These are phyloP conservation scores for Megamerina dolium DNA, from an alignment of 2,888 invertebrate species.

Conservation along the genomic window DNA sequence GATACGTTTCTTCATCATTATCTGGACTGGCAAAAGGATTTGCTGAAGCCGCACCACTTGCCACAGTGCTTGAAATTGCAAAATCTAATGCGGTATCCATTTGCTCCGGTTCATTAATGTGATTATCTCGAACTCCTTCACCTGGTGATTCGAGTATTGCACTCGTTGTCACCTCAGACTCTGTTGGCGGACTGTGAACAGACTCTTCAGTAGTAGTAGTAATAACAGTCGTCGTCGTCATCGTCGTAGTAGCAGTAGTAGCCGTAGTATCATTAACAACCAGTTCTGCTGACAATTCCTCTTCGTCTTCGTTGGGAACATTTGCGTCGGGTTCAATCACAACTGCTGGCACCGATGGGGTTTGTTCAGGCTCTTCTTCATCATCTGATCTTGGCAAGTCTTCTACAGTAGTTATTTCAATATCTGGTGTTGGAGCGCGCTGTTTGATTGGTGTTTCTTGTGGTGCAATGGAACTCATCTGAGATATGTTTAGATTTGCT, in stretches of 20 bases:
- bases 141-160: conserved; percentile 28
- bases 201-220: conserved; percentile 26
- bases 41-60: conserved; percentile 45
- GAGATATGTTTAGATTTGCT: conserved; percentile 22
- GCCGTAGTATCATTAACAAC: conserved; percentile 16
- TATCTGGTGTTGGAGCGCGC: conserved; percentile 47
- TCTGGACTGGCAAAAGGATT: conserved; percentile 53
- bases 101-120: conserved; percentile 36
- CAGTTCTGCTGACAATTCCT: conserved; percentile 12
- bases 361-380: conserved; percentile 40
- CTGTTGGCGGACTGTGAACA: conserved; percentile 39
- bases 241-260: too few species aligned
- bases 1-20: conserved; percentile 36
- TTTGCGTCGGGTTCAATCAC: conserved; percentile 19
- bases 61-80: conserved; percentile 30
- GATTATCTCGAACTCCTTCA: conserved; percentile 28
- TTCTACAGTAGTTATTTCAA: conserved; percentile 48
- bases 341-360: conserved; percentile 16
- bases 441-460: conserved; percentile 30
- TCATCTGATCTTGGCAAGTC: conserved; percentile 47
- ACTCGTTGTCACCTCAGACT: conserved; percentile 35
- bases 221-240: too few species aligned
- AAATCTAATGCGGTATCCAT: conserved; percentile 48
- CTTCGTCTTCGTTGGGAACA: conserved; percentile 17
- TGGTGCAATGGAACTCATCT: conserved; percentile 36